These are phyloP conservation scores for Bathynomus jamesi DNA, from an alignment of 1,140 invertebrate genomes.

Conservation along the genomic window DNA sequence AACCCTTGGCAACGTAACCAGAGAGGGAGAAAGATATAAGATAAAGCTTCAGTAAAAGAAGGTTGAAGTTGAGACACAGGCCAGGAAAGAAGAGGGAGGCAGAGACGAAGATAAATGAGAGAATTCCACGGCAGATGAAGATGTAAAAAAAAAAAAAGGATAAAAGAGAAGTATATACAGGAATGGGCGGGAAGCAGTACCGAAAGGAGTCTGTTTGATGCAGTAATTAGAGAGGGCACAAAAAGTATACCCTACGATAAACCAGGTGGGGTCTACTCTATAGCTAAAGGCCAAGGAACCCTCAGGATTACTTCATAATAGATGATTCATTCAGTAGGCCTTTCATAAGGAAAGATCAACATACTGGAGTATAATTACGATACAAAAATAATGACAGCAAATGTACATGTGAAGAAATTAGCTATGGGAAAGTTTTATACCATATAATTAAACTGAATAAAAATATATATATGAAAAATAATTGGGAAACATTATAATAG, in stretches of 20 bases:
- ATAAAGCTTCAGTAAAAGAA: neutral
- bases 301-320: neutral
- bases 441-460: neutral
- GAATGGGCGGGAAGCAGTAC: neutral
- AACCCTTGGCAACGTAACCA: neutral
- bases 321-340: neutral
- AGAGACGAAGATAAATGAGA: neutral
- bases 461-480: too few species aligned
- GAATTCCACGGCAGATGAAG: neutral
- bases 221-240: neutral
- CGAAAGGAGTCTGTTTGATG: neutral
- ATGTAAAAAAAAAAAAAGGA: neutral
- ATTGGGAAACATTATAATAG: too few species aligned
- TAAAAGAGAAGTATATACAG: neutral
- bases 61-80: neutral
- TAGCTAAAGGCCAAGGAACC: neutral
- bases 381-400: conserved; percentile 1
- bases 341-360: neutral
- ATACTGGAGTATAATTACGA: neutral
- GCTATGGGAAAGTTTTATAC: neutral
- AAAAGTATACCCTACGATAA: neutral
- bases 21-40: neutral
- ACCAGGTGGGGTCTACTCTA: neutral
- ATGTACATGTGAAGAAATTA: neutral
- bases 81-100: neutral